Evolutionary conservation across 2,113 vertebrate species (phyloP).

Genomic region (Anser brachyrhynchus): DNA sequence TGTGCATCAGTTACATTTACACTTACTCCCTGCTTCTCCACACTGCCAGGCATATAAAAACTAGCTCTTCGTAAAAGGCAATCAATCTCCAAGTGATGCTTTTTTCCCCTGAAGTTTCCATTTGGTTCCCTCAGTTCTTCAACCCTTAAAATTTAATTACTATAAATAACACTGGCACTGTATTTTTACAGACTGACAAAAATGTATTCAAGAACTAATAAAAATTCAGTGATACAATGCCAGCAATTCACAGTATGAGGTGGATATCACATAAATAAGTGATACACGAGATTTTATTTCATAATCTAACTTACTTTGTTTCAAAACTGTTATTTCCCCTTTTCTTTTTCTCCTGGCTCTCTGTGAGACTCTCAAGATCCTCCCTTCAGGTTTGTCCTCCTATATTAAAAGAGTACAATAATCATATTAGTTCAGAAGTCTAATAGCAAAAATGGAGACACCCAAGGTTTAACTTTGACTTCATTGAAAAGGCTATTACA

Average conservation of each 20-base stretch:
- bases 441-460: neutral
- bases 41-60: neutral
- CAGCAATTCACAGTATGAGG: neutral
- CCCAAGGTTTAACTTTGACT: neutral
- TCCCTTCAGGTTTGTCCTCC: conserved; percentile 84
- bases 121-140: neutral
- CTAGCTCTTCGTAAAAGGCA: neutral
- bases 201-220: neutral
- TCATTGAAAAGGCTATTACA: neutral
- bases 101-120: neutral
- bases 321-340: conserved; percentile 79
- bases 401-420: conserved; percentile 48
- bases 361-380: conserved; percentile 80
- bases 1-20: neutral
- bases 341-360: conserved; percentile 84
- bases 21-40: neutral
- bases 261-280: neutral
- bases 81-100: neutral
- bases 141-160: neutral
- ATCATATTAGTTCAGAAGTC: neutral
- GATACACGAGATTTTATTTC: neutral
- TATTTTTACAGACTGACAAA: neutral
- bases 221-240: neutral
- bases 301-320: conserved; percentile 79
- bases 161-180: neutral